phyloP scores from a whole-genome alignment of 2,797 vertebrate species.

The Argyrosomus regius region DNA sequence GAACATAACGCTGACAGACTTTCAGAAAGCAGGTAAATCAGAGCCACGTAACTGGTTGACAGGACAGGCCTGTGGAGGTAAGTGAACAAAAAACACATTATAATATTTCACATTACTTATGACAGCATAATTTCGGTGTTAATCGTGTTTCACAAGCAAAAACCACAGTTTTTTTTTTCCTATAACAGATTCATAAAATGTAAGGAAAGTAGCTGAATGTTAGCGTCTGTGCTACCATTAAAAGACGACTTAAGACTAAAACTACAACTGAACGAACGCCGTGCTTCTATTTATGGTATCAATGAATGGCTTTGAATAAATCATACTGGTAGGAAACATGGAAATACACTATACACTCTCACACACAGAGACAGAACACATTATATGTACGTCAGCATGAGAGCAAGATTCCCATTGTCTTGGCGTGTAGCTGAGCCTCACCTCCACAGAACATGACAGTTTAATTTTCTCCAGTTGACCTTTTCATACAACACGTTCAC shows the following conservation, averaged over 20 bases:
- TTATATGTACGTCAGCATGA: constrained; percentile 6
- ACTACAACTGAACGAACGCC: background rate
- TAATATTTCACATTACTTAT: too few species aligned
- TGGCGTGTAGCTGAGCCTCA: background rate
- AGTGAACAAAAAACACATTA: too few species aligned
- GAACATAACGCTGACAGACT: too few species aligned
- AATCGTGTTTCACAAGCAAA: background rate
- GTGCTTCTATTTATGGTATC: background rate
- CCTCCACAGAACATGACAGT: constrained; percentile 44
- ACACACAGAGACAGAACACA: background rate
- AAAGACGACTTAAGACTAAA: background rate
- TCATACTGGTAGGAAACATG: background rate
- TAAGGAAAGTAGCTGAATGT: background rate
- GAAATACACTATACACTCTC: background rate
- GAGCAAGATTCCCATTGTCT: constrained; percentile 16
- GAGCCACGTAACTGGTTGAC: too few species aligned
- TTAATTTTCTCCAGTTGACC: constrained; percentile 60
- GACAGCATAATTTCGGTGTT: background rate
- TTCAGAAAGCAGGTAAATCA: too few species aligned
- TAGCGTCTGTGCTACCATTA: background rate
- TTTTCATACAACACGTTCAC: constrained; percentile 29
- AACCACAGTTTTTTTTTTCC: background rate
- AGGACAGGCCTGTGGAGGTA: too few species aligned
- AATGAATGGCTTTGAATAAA: constrained; percentile 12
- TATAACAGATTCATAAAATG: background rate